These are phyloP conservation scores for Leptopilina syphax DNA, from an alignment of 2,888 invertebrate species.

Conservation along the genomic window DNA sequence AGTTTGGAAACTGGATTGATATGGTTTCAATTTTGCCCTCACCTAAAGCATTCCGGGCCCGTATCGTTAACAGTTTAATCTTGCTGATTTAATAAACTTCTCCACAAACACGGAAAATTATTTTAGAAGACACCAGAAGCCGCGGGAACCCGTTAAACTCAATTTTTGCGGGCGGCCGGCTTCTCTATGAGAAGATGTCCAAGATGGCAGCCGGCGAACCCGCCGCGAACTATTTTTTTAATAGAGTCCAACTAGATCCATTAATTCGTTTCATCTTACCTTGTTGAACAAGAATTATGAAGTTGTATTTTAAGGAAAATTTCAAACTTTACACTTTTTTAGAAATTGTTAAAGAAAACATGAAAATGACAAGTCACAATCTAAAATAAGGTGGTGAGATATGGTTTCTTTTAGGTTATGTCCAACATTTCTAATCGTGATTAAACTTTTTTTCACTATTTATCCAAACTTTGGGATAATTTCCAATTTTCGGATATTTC, in stretches of 20 bases:
- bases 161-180: constrained; percentile 80
- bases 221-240: constrained; percentile 76
- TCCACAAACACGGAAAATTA: constrained; percentile 61
- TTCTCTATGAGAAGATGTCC: constrained; percentile 85
- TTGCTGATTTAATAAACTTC: constrained; percentile 60
- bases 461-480: background rate
- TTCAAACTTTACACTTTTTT: background rate
- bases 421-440: background rate
- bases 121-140: constrained; percentile 64
- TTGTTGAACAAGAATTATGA: background rate
- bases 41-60: constrained; percentile 87
- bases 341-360: background rate
- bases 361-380: background rate
- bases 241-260: constrained; percentile 1
- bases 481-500: background rate
- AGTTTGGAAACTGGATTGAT: constrained; percentile 59
- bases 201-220: constrained; percentile 89
- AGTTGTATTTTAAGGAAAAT: background rate
- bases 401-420: background rate
- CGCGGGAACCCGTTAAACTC: constrained; percentile 71
- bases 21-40: constrained; percentile 63
- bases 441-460: background rate
- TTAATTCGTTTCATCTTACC: constrained; percentile 3
- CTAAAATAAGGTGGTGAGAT: background rate
- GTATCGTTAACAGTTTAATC: constrained; percentile 77